These are phyloP conservation scores for Scotopteryx bipunctaria DNA, from an alignment of 2,888 invertebrate species.

Conservation along the genomic window DNA sequence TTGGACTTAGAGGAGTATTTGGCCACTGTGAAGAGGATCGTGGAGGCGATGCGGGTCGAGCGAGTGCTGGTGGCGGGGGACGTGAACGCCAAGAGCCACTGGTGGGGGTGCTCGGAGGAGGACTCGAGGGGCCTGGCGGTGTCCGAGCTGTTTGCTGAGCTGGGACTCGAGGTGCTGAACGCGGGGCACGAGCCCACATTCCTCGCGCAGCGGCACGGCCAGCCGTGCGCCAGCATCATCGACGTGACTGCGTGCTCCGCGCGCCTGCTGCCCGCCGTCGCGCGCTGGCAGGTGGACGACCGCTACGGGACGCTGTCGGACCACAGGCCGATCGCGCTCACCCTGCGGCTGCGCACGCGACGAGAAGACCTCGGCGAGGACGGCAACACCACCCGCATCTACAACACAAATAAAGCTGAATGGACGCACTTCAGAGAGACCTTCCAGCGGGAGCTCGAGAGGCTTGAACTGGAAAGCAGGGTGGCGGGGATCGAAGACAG, in stretches of 20 bases:
- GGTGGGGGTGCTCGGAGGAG: conserved; percentile 15
- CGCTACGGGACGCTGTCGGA: not conserved
- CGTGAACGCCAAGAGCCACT: conserved; percentile 7
- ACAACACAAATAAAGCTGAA: not conserved
- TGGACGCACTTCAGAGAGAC: not conserved
- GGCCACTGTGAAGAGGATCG: not conserved
- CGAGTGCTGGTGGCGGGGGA: not conserved
- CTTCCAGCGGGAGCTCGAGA: not conserved
- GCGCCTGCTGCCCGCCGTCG: not conserved
- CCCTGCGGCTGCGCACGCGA: not conserved
- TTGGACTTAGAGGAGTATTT: not conserved
- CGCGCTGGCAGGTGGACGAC: not conserved
- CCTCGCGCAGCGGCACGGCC: not conserved
- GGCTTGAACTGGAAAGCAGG: not conserved
- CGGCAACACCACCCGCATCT: not conserved
- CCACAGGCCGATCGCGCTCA: not conserved
- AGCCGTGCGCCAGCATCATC: not conserved
- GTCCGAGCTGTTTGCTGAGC: not conserved
- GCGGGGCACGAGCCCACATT: not conserved
- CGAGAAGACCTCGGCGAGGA: not conserved
- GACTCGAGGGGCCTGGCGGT: conserved; percentile 3
- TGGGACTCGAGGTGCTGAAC: conserved; percentile 5
- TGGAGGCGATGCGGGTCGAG: not conserved
- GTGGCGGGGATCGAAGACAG: not conserved
- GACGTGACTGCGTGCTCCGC: conserved; percentile 18